These are phyloP conservation scores for Tauraco hartlaubi DNA, from an alignment of 2,797 vertebrate species.

Conservation along the genomic window DNA sequence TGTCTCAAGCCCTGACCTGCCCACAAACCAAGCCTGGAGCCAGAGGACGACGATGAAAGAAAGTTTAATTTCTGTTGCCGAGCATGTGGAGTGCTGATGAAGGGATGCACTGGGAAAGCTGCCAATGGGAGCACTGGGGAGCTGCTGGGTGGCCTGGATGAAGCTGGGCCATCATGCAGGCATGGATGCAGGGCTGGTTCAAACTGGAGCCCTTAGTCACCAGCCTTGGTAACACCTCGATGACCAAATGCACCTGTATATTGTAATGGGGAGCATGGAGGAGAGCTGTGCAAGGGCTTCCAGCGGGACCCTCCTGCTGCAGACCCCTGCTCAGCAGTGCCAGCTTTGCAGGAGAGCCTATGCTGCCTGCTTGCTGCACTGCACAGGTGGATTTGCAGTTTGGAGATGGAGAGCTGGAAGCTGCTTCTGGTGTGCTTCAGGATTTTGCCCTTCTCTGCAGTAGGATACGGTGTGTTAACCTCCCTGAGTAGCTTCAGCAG, in stretches of 20 bases:
- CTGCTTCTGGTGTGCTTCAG: rapidly evolving
- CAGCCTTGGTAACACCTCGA: rapidly evolving
- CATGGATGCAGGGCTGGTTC: not conserved
- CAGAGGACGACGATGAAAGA: not conserved
- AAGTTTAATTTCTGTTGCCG: not conserved
- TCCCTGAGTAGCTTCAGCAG: not conserved
- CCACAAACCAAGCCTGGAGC: not conserved
- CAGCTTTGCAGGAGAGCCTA: not conserved
- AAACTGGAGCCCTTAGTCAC: not conserved
- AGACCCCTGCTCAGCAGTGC: too few species aligned
- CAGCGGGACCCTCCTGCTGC: rapidly evolving
- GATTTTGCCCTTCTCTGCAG: not conserved
- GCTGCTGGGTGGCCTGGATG: rapidly evolving
- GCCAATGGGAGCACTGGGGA: not conserved
- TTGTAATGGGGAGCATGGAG: not conserved
- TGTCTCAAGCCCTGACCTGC: not conserved
- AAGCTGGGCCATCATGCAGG: rapidly evolving
- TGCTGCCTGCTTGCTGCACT: not conserved
- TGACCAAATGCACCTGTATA: rapidly evolving
- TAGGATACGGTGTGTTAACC: not conserved
- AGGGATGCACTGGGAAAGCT: not conserved
- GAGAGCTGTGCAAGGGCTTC: not conserved
- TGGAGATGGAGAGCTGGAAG: not conserved
- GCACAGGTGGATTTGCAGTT: not conserved
- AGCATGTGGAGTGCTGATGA: not conserved